Percentiles rank a stretch among this genome's conserved stretches.
Evolutionary conservation across 2,113 vertebrate species (phyloP).

Genomic region (Garra rufa): DNA sequence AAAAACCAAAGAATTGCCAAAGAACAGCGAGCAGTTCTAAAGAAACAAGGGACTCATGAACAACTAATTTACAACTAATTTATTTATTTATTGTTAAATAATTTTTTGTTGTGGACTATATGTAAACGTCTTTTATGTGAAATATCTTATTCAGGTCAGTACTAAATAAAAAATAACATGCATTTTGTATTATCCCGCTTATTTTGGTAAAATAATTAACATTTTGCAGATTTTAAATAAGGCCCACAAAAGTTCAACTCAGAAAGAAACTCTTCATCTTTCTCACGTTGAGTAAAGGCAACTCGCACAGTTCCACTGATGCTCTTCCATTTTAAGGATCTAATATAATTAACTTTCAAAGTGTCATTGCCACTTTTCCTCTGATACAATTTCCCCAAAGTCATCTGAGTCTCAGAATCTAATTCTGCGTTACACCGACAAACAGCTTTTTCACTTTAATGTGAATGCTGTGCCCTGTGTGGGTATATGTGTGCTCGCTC

Average conservation of each 20-base stretch:
- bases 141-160: too few relatives aligned
- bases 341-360: constrained; percentile 61
- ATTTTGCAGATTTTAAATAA: background rate
- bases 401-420: constrained; percentile 6
- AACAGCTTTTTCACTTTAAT: constrained; percentile 29
- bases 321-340: constrained; percentile 4
- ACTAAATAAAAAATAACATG: too few relatives aligned
- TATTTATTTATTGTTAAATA: too few relatives aligned
- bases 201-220: too few relatives aligned
- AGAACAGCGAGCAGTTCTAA: too few relatives aligned
- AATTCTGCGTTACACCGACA: constrained; percentile 2
- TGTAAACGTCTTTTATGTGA: too few relatives aligned
- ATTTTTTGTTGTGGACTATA: too few relatives aligned
- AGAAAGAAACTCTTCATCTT: background rate
- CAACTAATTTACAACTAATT: too few relatives aligned
- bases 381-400: background rate
- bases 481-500: background rate
- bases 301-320: background rate
- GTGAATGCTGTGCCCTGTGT: constrained; percentile 33
- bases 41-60: too few relatives aligned
- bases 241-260: background rate
- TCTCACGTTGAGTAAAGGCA: background rate
- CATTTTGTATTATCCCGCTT: too few relatives aligned
- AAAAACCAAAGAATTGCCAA: too few relatives aligned
- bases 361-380: constrained; percentile 49